Evolutionary conservation across 1,140 invertebrate species (phyloP), one percentile per base, ranked within the genome.

Genomic region (Halyomorpha halys): DNA sequence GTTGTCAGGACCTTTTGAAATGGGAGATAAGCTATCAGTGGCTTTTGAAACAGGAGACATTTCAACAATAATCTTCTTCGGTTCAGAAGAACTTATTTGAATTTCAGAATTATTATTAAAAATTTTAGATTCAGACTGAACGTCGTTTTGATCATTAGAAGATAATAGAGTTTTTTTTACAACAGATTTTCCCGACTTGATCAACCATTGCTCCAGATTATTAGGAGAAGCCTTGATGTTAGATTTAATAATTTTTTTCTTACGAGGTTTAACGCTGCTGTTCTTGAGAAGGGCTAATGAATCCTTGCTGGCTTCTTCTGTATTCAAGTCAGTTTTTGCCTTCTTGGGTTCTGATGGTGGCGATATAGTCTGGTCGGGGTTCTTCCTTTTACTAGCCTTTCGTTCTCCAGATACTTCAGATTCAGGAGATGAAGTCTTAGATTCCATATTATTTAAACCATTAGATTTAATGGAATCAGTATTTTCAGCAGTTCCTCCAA

Each of bases 211-310:
- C 14, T 56, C 53, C 23, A 56, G 23, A 25, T 56, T 56, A 56
- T 56, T 56, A 23, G 53, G 53, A 25, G 53, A 56, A 5, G 15
- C 15, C 23, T 56, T 56, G 2, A 56, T 23, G 23, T 56, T 56
- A 25, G 53, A 56, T 25, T 56, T 56, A 5, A 56, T 56, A 16
- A 56, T 15, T 56, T 56, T 56, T 25, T 56, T 56, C 53, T 56
- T 56, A 23, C 53, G 53, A 23, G 53, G 53, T 56, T 56, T 56
- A 49, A 25, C 23, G 4, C 9, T 21, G 14, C 18, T 56, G 23
- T 25, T 56, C 18, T 56, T 56, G 1, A 56, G 8, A 25, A 56
- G 18, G 1, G 23, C 14, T 15, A 56, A 23, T 56, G 53, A 56
- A 14, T 56, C 53, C 27, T 56, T 21, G 15, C 15, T 56, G 3